phyloP scores from a whole-genome alignment of 1,140 invertebrate species.

The Antheraea pernyi region DNA sequence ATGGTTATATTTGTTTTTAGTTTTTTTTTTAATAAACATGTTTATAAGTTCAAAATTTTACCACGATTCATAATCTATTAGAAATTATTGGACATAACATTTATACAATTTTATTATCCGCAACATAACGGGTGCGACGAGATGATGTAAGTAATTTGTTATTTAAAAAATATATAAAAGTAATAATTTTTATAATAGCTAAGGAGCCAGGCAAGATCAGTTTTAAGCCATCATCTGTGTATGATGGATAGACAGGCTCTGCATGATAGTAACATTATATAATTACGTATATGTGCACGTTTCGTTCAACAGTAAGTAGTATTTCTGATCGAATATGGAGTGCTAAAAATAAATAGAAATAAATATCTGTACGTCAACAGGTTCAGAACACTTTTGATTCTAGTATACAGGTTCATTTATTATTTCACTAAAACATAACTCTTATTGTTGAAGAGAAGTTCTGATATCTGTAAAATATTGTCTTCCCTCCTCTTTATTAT shows the following conservation, averaged over 20 bases:
- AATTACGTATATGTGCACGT: slow-evolving; percentile 55
- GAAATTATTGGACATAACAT: slow-evolving; percentile 6
- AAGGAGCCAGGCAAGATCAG: slow-evolving; percentile 51
- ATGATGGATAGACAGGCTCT: slow-evolving; percentile 59
- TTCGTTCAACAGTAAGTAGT: slow-evolving; percentile 60
- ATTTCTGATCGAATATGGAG: slow-evolving; percentile 6
- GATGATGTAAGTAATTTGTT: slow-evolving; percentile 73
- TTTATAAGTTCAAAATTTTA: not conserved
- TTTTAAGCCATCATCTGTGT: slow-evolving; percentile 60
- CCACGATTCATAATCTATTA: not conserved
- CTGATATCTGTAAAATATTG: not conserved
- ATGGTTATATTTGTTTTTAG: not conserved
- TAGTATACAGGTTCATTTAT: not conserved
- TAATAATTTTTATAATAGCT: slow-evolving; percentile 48
- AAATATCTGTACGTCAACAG: not conserved
- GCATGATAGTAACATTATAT: slow-evolving; percentile 57
- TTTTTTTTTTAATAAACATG: not conserved
- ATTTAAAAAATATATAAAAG: slow-evolving; percentile 39
- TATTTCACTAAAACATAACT: not conserved
- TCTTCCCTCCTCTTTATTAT: not conserved
- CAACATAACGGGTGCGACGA: slow-evolving; percentile 71
- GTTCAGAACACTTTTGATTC: too few relatives aligned
- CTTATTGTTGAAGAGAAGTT: not conserved
- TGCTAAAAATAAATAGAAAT: not conserved
- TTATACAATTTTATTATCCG: slow-evolving; percentile 65